Conservation (phyloP, 2,113 vertebrate species). For the Corvus moneduloides region DNA sequence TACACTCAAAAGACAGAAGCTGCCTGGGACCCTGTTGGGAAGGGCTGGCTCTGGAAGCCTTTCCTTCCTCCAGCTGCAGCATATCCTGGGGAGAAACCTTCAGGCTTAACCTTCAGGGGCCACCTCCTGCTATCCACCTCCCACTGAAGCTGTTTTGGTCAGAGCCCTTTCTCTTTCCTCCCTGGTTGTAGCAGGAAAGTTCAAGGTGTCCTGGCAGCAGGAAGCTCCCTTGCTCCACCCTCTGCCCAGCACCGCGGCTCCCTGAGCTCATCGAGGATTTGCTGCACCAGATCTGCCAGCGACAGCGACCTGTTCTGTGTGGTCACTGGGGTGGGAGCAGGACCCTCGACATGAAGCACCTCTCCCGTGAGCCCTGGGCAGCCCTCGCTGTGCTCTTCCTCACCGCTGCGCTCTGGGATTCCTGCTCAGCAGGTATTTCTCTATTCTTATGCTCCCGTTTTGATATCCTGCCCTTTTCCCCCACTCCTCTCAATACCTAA, state of each 20-base stretch:
- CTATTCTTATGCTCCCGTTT: not conserved
- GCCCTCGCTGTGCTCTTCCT: slow-evolving; percentile 30
- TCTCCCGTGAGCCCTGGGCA: not conserved
- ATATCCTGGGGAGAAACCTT: not conserved
- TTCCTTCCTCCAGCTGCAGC: not conserved
- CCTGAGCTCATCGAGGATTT: not conserved
- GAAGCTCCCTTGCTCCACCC: slow-evolving; percentile 71
- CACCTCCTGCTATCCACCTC: not conserved
- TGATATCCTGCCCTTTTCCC: not conserved
- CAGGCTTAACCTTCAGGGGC: not conserved
- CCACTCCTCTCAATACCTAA: not conserved
- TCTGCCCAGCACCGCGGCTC: not conserved
- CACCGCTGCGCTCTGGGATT: not conserved
- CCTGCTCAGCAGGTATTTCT: slow-evolving; percentile 63
- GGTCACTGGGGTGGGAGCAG: not conserved
- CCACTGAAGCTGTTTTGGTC: not conserved
- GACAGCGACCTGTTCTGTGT: not conserved
- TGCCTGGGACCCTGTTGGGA: not conserved
- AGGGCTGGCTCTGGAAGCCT: not conserved
- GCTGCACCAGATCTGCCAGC: not conserved
- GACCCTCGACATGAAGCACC: not conserved
- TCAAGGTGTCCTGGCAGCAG: slow-evolving; percentile 37
- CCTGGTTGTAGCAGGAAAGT: not conserved
- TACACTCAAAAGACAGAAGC: not conserved
- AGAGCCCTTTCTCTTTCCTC: not conserved